Evolutionary conservation across 1,140 invertebrate species (phyloP).

Genomic region (Scaptomyza graminum): DNA sequence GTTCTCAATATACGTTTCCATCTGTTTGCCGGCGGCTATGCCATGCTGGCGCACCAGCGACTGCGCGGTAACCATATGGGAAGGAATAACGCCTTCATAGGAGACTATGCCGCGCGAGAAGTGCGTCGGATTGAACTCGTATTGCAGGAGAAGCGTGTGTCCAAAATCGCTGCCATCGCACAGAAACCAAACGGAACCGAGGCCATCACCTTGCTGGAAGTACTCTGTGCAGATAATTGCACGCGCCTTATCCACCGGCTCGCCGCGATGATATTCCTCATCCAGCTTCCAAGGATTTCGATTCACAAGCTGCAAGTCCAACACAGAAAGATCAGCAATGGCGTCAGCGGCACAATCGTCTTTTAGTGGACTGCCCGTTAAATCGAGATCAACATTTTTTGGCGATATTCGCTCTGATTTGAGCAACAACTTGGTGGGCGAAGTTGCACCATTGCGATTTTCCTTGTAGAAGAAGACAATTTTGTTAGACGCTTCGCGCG

Average conservation of each 20-base stretch:
- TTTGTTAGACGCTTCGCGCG: slow-evolving; percentile 53
- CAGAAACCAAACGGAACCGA: slow-evolving; percentile 75
- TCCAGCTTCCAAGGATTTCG: slow-evolving; percentile 68
- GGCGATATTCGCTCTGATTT: slow-evolving; percentile 15
- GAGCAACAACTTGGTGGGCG: slow-evolving; percentile 48
- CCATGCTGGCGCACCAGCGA: slow-evolving; percentile 48
- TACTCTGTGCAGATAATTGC: slow-evolving; percentile 54
- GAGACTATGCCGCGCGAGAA: slow-evolving; percentile 65
- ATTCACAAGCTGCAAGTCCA: slow-evolving; percentile 52
- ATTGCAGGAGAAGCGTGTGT: slow-evolving; percentile 66
- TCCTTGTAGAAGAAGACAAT: slow-evolving; percentile 71
- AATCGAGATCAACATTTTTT: slow-evolving; percentile 44
- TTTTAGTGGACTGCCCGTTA: slow-evolving; percentile 79
- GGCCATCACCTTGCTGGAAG: slow-evolving; percentile 55
- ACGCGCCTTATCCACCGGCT: slow-evolving; percentile 54
- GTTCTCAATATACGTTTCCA: slow-evolving; percentile 73
- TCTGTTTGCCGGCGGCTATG: slow-evolving; percentile 3
- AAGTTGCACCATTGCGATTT: slow-evolving; percentile 46
- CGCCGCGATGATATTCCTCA: slow-evolving; percentile 72
- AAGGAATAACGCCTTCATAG: slow-evolving; percentile 59
- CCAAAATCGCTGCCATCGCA: slow-evolving; percentile 64
- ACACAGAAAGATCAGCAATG: slow-evolving; percentile 61
- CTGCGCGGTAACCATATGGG: slow-evolving; percentile 56
- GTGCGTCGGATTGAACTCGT: slow-evolving; percentile 55
- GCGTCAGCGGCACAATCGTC: slow-evolving; percentile 75